Base-by-base conservation (phyloP, 2,113 vertebrate genomes). In the Myotis yumanensis region DNA sequence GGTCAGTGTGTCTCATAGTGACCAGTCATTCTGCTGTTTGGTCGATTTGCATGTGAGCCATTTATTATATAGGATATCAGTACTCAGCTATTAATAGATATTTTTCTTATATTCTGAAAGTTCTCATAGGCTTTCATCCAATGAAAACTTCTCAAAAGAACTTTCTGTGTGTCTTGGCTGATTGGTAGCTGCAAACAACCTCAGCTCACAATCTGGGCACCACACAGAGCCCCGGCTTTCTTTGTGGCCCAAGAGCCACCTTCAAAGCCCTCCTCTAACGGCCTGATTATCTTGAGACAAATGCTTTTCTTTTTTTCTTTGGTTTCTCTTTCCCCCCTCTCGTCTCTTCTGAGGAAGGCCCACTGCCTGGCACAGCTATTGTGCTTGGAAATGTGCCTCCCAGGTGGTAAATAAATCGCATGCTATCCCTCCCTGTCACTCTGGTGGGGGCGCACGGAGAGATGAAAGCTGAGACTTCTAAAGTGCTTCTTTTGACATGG, bases 391-490 rank as follows among this genome's bases (percentile, higher is more conserved):
- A 97, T 59, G 81, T 94, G 79, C 86, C 91, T 95, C 82, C 91
- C 32, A 59, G 76, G 72, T 96, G 52, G 81, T 89, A 95, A 94
- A 94, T 85, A 96, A 90, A 97, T 90, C 84, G 40, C 71, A 84
- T 94, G 95, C 97, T 89, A 94, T 72, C 82, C 84, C 62, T 97
- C 66, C 80, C 73, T 95, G 90, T 96, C 86, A 75, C 90, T 97
- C 95, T 95, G 91, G 10, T 96, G 90, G 95, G 43, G 90, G 37
- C 68, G 81, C 89, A 87, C 3, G 0, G 12, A 52, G 51, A 97
- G 92, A 97, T 91, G 83, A 97, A 96, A 97, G 81, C 95, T 25
- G 37, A 85, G 88, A 88, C 86, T 71, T 97, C 91, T 95, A 97
- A 97, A 94, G 83, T 23, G 11, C 64, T 91, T 93, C 40, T 94